phyloP scores from a whole-genome alignment of 2,797 vertebrate species.

The Parotocinclus haroldoi region DNA sequence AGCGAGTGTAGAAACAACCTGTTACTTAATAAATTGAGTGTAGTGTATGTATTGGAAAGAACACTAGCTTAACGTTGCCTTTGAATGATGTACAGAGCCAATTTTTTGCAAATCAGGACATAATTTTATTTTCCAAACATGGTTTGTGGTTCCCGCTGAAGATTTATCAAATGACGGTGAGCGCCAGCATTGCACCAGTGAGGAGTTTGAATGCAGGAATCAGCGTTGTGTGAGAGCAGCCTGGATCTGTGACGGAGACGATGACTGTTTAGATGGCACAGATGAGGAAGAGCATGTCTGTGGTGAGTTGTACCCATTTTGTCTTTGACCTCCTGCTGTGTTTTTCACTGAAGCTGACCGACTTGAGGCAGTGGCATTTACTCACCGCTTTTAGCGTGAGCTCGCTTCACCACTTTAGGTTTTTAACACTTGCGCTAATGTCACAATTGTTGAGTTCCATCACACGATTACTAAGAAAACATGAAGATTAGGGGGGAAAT shows the following conservation, averaged over 20 bases:
- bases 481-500: no score
- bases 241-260: conserved; percentile 95
- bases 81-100: conserved; percentile 6
- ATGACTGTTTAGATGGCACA: conserved; percentile 93
- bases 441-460: no score
- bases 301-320: conserved; percentile 72
- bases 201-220: conserved; percentile 93
- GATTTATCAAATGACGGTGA: conserved; percentile 57
- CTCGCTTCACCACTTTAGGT: conserved; percentile 10
- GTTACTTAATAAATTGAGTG: no score
- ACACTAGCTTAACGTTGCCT: neutral
- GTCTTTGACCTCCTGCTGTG: conserved; percentile 27
- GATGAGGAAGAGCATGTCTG: conserved; percentile 86
- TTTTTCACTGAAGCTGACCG: conserved; percentile 29
- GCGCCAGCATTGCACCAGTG: conserved; percentile 78
- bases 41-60: neutral
- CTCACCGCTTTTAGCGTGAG: conserved; percentile 10
- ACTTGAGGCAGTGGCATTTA: conserved; percentile 19
- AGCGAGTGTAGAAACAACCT: no score
- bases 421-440: no score
- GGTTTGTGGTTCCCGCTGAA: conserved; percentile 38
- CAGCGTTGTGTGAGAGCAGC: conserved; percentile 82
- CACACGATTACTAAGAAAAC: no score
- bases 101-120: no score
- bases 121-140: neutral